phyloP scores from a whole-genome alignment of 2,888 invertebrate species.

The Hydraecia micacea region DNA sequence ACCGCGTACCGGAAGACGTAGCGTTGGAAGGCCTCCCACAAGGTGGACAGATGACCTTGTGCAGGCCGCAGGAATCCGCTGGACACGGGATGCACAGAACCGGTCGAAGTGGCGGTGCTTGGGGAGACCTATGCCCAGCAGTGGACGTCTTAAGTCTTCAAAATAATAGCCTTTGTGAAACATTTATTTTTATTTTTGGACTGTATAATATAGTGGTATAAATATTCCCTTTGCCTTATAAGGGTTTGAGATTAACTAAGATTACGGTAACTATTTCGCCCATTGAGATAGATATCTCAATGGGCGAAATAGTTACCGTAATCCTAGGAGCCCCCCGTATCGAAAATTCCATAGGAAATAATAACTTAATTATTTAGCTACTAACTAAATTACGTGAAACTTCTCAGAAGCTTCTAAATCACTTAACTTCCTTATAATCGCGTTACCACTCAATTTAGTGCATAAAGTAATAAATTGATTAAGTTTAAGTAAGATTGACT shows the following conservation, averaged over 20 bases:
- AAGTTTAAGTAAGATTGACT: not conserved
- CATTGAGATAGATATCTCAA: not conserved
- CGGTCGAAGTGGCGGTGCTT: too few species aligned
- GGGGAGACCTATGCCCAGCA: too few species aligned
- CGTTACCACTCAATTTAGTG: not conserved
- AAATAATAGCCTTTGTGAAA: not conserved
- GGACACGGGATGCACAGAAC: too few species aligned
- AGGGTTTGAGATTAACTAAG: not conserved
- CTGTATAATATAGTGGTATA: too few species aligned
- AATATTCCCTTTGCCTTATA: not conserved
- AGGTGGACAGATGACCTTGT: too few species aligned
- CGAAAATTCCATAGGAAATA: not conserved
- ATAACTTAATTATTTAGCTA: not conserved
- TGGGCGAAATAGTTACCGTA: too few species aligned
- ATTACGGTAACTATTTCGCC: not conserved
- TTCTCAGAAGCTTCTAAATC: not conserved
- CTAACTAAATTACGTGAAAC: not conserved
- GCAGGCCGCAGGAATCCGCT: too few species aligned
- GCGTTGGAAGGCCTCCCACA: too few species aligned
- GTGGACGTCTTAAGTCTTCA: not conserved
- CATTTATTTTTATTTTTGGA: not conserved
- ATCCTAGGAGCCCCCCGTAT: not conserved
- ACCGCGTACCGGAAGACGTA: too few species aligned
- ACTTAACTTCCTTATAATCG: conserved; percentile 6
- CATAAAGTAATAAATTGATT: not conserved